Percentiles rank a stretch among this genome's conserved stretches.
Conservation (phyloP, 1,140 invertebrate species). For the Bemisia tabaci region DNA sequence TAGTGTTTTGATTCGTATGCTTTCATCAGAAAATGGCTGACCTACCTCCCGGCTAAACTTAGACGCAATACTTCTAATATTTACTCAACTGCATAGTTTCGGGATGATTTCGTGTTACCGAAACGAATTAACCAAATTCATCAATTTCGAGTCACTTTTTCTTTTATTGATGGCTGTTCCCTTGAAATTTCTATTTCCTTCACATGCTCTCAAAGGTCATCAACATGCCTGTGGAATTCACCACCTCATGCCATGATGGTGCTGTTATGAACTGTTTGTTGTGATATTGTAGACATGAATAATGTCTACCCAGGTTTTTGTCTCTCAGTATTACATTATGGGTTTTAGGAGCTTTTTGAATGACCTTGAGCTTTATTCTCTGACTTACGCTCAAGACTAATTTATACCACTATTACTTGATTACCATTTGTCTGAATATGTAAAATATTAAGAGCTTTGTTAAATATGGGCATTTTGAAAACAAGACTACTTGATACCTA, state of each 20-base stretch:
- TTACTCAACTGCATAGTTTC: neutral
- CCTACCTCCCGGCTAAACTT: neutral
- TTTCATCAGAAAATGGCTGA: slow-evolving; percentile 2
- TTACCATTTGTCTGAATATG: no score
- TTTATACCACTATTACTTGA: no score
- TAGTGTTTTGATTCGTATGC: slow-evolving; percentile 7
- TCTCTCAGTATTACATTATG: no score
- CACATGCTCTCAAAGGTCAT: neutral
- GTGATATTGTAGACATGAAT: neutral
- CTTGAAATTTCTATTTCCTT: neutral
- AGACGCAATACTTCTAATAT: neutral
- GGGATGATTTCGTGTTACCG: neutral
- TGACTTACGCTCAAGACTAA: no score
- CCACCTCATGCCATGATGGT: no score
- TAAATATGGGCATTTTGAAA: no score
- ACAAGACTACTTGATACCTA: no score
- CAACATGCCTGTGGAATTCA: neutral
- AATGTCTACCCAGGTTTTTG: no score
- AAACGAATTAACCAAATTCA: no score
- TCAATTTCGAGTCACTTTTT: neutral
- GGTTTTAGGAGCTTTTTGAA: no score
- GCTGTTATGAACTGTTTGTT: neutral
- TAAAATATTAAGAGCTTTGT: no score
- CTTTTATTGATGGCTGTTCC: neutral
- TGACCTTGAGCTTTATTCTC: no score